Evolutionary conservation across 2,113 vertebrate genomes (phyloP).

Genomic region (Perccottus glenii): DNA sequence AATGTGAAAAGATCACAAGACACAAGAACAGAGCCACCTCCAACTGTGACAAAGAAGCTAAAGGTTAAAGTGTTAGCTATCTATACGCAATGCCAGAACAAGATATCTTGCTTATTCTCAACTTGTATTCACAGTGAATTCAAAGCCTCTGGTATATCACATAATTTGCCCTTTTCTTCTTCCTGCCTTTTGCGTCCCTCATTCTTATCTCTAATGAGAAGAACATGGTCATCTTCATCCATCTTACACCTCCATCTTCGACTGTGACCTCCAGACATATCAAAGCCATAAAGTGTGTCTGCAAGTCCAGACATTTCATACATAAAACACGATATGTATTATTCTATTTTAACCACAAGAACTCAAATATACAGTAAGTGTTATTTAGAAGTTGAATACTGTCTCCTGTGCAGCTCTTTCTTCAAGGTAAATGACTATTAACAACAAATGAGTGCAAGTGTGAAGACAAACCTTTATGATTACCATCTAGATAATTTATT

Average conservation of each 20-base stretch:
- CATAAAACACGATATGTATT: not conserved
- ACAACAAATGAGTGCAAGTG: too few species aligned
- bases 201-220: slow-evolving; percentile 70
- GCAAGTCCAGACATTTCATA: slow-evolving; percentile 17
- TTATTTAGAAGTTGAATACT: too few species aligned
- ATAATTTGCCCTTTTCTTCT: slow-evolving; percentile 68
- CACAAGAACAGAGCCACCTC: slow-evolving; percentile 39
- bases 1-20: slow-evolving; percentile 47
- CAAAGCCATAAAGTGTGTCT: slow-evolving; percentile 16
- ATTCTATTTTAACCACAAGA: not conserved
- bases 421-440: too few species aligned
- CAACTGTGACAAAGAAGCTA: slow-evolving; percentile 50
- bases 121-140: slow-evolving; percentile 65
- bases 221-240: slow-evolving; percentile 32
- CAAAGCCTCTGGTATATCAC: slow-evolving; percentile 68
- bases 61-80: slow-evolving; percentile 62
- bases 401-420: too few species aligned
- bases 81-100: slow-evolving; percentile 43
- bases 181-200: slow-evolving; percentile 68
- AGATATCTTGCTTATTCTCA: slow-evolving; percentile 67
- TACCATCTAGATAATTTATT: not conserved
- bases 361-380: not conserved
- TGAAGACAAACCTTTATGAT: too few species aligned
- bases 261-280: slow-evolving; percentile 54
- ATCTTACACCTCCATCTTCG: slow-evolving; percentile 39